Evolutionary conservation across 2,888 invertebrate species (phyloP), one percentile per base, ranked within the genome.

Genomic region (Acrobasis consociella): DNA sequence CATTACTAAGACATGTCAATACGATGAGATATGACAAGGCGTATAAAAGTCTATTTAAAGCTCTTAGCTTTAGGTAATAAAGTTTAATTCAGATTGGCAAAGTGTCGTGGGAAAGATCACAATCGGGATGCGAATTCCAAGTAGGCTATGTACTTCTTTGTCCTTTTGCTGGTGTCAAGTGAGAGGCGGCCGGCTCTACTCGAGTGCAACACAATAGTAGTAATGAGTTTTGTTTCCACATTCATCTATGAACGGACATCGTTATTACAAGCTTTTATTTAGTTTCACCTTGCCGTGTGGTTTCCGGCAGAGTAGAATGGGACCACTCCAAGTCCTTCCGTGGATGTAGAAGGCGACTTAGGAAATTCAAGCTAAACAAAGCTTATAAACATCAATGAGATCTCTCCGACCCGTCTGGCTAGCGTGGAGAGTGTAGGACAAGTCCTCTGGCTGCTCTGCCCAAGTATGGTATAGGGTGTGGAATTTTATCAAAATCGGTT

Each of bases 71-170:
- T 42, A 7, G 5, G 8, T 16, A 1, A 42, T 42, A 64, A 38
- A 31, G 65, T 51, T 55, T 56, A 46, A 17, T 63, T 62, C 62
- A 17, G 31, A 16, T 22, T 65, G 62, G 8, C 22, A 17, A n/a
- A 10, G 8, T 11, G 52, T 37, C 65, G 65, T 65, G 65, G 65
- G 65, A 67, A 67, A 61, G 56, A 37, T 61, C 61, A 62, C 50
- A 60, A 62, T 63, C 62, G 67, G 60, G 67, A 67, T 64, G 65
- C 61, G 64, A 65, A 65, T 67, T 60, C 60, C 60, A 42, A 59
- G 59, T 59, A 59, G 59, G 59, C 59, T 37, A 59, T 59, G 59
- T 59, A 38, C 59, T 49, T 51, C 60, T 60, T 51, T 60, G 60
- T 60, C 60, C 39, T 60, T 60, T 60, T 60, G 51, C 42, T 50